These are phyloP conservation scores for Drosophila prostipennis DNA, from an alignment of 2,888 invertebrate genomes.

Conservation along the genomic window DNA sequence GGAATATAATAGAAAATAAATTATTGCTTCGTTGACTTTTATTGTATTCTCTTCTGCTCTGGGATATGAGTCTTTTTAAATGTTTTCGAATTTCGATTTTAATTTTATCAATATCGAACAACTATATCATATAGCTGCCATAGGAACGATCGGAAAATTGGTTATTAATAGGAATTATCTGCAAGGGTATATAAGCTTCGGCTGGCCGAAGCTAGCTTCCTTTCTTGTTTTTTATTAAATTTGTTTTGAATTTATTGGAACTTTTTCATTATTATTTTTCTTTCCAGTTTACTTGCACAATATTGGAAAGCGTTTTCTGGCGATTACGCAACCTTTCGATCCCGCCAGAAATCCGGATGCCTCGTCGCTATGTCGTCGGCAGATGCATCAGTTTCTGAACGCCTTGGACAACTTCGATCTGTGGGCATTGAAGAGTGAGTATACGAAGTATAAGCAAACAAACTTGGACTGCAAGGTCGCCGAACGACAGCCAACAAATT, in stretches of 20 bases:
- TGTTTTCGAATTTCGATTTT: no score
- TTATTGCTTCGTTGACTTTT: no score
- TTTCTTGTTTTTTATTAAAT: background rate
- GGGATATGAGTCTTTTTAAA: no score
- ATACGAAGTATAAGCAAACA: slow-evolving; percentile 12
- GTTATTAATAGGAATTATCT: no score
- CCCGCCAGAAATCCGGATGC: slow-evolving; percentile 79
- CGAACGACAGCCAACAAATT: slow-evolving; percentile 29
- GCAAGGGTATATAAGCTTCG: no score
- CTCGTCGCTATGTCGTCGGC: slow-evolving; percentile 75
- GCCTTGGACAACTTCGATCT: slow-evolving; percentile 82
- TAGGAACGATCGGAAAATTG: no score
- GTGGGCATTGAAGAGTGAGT: slow-evolving; percentile 84
- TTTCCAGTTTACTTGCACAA: slow-evolving; percentile 80
- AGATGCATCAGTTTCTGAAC: slow-evolving; percentile 76
- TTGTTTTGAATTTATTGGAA: background rate
- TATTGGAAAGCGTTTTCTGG: slow-evolving; percentile 78
- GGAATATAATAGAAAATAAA: no score
- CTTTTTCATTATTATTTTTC: background rate
- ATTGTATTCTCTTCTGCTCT: no score
- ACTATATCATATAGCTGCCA: no score
- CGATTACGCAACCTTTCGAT: slow-evolving; percentile 80
- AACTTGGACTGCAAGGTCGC: slow-evolving; percentile 9
- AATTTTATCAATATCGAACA: no score
- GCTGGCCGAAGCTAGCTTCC: no score